Conservation (phyloP, 2,888 invertebrate genomes). For the Oxytorus armatus region DNA sequence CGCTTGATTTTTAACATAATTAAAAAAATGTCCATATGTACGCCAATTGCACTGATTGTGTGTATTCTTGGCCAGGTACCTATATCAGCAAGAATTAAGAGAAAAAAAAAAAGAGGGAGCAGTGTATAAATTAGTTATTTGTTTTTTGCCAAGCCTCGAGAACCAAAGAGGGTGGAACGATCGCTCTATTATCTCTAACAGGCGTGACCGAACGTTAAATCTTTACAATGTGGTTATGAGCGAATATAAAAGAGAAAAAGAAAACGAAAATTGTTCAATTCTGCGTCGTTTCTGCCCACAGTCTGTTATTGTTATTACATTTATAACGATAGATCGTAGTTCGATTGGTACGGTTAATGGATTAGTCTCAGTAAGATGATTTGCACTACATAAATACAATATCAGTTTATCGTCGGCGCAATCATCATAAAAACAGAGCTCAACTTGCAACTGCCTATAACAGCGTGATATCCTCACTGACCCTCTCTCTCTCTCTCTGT, state of each 20-base stretch:
- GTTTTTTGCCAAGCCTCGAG: too few species aligned
- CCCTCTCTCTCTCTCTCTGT: too few species aligned
- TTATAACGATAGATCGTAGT: slow-evolving; percentile 66
- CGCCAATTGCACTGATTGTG: too few species aligned
- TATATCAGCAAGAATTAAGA: too few species aligned
- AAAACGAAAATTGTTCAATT: slow-evolving; percentile 42
- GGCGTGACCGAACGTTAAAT: slow-evolving; percentile 62
- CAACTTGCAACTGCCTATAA: background rate
- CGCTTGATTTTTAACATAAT: too few species aligned
- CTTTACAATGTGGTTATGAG: slow-evolving; percentile 72
- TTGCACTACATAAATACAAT: slow-evolving; percentile 75
- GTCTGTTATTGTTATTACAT: slow-evolving; percentile 71
- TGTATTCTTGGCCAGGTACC: too few species aligned
- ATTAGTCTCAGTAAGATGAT: slow-evolving; percentile 73
- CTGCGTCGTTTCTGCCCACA: background rate
- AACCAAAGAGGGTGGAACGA: too few species aligned
- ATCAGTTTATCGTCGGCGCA: slow-evolving; percentile 72
- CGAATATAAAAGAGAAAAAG: slow-evolving; percentile 48
- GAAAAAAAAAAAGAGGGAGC: too few species aligned
- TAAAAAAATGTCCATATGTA: too few species aligned
- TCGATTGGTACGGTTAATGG: slow-evolving; percentile 72
- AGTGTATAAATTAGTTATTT: too few species aligned
- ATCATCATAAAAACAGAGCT: slow-evolving; percentile 68
- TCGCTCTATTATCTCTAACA: slow-evolving; percentile 61
- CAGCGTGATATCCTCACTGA: slow-evolving; percentile 30